phyloP scores from a whole-genome alignment of 1,140 invertebrate genomes.

The Samia ricini region DNA sequence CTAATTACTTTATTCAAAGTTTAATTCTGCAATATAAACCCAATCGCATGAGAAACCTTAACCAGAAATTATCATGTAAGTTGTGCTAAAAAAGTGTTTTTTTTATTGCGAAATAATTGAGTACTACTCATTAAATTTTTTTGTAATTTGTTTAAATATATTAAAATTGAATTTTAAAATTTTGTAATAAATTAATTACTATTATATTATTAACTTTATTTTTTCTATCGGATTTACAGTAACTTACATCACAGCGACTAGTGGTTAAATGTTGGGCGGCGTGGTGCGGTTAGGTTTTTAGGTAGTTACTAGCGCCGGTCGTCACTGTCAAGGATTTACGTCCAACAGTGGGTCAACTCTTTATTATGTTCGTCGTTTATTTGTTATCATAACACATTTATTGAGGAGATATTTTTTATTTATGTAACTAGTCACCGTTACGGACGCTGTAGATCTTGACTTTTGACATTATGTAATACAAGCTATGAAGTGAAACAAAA shows the following conservation, averaged over 20 bases:
- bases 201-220: too few relatives aligned
- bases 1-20: too few relatives aligned
- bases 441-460: neutral
- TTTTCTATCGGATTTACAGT: slow-evolving; percentile 5
- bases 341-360: slow-evolving; percentile 18
- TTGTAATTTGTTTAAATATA: too few relatives aligned
- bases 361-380: neutral
- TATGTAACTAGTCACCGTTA: neutral
- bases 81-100: too few relatives aligned
- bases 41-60: too few relatives aligned
- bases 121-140: too few relatives aligned
- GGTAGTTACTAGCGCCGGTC: slow-evolving; percentile 21
- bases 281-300: slow-evolving; percentile 30
- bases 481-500: neutral
- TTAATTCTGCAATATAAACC: too few relatives aligned
- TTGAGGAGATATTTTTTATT: neutral
- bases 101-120: too few relatives aligned
- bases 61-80: too few relatives aligned
- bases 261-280: slow-evolving; percentile 23
- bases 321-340: slow-evolving; percentile 15
- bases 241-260: slow-evolving; percentile 24
- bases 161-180: too few relatives aligned
- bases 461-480: neutral
- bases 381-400: neutral
- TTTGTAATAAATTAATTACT: too few relatives aligned